Evolutionary conservation across 2,113 vertebrate genomes (phyloP), one percentile per base, ranked within the genome.

Genomic region (Microcebus murinus): DNA sequence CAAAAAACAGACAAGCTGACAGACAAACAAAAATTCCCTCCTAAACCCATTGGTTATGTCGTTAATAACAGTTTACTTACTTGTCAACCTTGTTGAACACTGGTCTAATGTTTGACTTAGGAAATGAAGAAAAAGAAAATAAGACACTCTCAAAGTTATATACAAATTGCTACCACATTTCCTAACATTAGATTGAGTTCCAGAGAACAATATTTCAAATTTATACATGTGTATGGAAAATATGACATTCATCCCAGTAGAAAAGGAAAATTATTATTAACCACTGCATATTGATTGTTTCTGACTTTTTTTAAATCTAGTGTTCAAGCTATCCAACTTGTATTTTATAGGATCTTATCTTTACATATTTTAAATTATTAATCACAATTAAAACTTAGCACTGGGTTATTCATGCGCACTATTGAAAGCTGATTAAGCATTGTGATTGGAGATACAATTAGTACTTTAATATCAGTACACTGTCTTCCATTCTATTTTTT

Each of bases 401-500:
- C 91, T 97, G 93, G 42, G 83, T 96, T 98, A 96, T 98, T 98
- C 96, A 93, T 71, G 95, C 61, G 84, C 36, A 12, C 52, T 96
- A 29, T 92, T 2, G 0, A 98, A 97, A 97, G 96, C 95, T 97
- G 98, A 98, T 98, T 98, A 97, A 97, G 55, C 81, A 94, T 98
- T 97, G 90, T 98, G 95, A 96, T 96, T 96, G 25, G 93, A 98
- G 97, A 97, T 96, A 98, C 96, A 98, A 98, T 98, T 98, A 98
- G 94, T 96, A 96, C 86, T 61, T 34, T 87, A 63, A 87, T 94
- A 97, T 98, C 95, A 95, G 96, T 83, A 85, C 87, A 81, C 65
- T 39, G 42, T 97, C 97, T 98, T 97, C 84, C 76, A 95, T 94
- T 97, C 93, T 79, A 67, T 95, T 97, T 96, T 98, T 97, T 98